Evolutionary conservation across 2,113 vertebrate species (phyloP).

Genomic region (Microtus ochrogaster): DNA sequence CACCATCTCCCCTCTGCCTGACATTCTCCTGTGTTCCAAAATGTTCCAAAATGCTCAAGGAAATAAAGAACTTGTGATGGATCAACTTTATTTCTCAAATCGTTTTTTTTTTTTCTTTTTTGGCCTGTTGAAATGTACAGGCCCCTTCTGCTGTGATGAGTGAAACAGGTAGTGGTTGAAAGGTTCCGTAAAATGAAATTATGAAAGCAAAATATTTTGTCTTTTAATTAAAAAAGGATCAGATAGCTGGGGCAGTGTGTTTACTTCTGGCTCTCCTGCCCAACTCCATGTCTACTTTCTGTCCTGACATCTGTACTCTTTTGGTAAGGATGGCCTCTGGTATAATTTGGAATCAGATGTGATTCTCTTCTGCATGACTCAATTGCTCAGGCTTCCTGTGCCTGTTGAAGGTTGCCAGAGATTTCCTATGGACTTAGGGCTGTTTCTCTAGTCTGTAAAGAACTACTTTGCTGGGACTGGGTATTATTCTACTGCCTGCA

Average conservation of each 20-base stretch:
- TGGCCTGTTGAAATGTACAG: constrained; percentile 75
- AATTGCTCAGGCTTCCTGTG: not conserved
- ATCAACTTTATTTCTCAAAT: constrained; percentile 81
- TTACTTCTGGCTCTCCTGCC: not conserved
- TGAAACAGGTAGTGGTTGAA: constrained; percentile 71
- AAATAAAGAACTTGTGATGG: constrained; percentile 76
- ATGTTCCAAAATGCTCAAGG: constrained; percentile 68
- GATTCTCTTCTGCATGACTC: not conserved
- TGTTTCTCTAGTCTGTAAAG: not conserved
- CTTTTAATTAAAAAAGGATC: constrained; percentile 71
- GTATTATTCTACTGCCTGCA: not conserved
- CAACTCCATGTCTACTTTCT: not conserved
- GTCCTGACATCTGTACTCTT: not conserved
- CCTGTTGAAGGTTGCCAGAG: not conserved
- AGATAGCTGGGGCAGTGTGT: not conserved
- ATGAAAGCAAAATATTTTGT: constrained; percentile 82
- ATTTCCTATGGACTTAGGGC: not conserved
- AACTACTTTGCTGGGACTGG: not conserved
- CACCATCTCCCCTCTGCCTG: constrained; percentile 36
- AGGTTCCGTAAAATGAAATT: constrained; percentile 76
- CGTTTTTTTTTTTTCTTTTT: constrained; percentile 66
- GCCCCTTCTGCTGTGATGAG: constrained; percentile 72
- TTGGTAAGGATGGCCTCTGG: not conserved
- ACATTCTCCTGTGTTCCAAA: constrained; percentile 57
- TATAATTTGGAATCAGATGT: not conserved